These are phyloP conservation scores for Neostethus bicornis DNA, from an alignment of 2,797 vertebrate species.

Conservation along the genomic window DNA sequence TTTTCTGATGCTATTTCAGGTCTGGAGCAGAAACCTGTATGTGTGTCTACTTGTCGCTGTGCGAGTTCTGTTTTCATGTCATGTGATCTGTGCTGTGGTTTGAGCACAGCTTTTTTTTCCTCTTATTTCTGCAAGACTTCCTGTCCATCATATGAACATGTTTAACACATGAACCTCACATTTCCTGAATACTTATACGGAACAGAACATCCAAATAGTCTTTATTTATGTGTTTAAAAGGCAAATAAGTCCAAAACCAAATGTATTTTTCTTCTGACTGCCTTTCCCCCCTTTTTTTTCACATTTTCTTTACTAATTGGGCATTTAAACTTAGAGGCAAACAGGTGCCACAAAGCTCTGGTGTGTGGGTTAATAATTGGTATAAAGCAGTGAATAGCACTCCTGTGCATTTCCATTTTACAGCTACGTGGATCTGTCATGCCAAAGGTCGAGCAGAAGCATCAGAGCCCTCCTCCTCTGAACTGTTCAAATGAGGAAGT, in stretches of 20 bases:
- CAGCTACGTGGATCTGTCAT: conserved; percentile 27
- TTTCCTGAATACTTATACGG: conserved; percentile 53
- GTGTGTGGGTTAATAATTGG: conserved; percentile 41
- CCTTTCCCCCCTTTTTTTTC: conserved; percentile 46
- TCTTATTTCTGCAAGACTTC: conserved; percentile 77
- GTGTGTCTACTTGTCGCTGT: conserved; percentile 36
- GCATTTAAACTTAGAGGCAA: neutral
- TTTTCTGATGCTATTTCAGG: conserved; percentile 38
- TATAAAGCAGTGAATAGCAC: conserved; percentile 21
- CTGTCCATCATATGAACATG: conserved; percentile 73
- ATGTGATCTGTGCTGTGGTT: conserved; percentile 79
- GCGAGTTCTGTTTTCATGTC: conserved; percentile 71
- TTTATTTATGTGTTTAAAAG: conserved; percentile 11
- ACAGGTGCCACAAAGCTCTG: neutral
- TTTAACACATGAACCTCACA: conserved; percentile 37
- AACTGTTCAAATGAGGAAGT: conserved; percentile 82
- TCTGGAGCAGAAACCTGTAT: conserved; percentile 59
- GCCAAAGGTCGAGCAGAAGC: conserved; percentile 28
- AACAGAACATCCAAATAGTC: conserved; percentile 7
- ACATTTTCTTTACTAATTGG: conserved; percentile 10
- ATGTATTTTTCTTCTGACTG: neutral
- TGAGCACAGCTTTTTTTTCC: conserved; percentile 65
- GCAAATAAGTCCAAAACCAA: conserved; percentile 3
- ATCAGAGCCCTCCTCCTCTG: conserved; percentile 63
- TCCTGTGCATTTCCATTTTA: conserved; percentile 42